A percentile compares a stretch with the other conserved stretches of the same genome.
Evolutionary conservation across 2,797 vertebrate species (phyloP).

Genomic region (Sphaeramia orbicularis): DNA sequence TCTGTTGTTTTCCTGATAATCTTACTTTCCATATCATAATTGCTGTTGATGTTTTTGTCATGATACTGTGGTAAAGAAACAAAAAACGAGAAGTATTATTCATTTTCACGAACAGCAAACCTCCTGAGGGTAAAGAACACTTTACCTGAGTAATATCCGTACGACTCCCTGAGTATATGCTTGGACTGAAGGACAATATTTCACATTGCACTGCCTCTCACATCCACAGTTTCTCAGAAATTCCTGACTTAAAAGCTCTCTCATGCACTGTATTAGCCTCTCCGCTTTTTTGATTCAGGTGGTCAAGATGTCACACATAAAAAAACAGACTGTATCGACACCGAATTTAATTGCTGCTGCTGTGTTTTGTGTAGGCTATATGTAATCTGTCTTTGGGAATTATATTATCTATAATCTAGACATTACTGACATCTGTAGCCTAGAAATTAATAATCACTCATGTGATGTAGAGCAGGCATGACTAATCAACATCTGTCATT

Average conservation of each 20-base stretch:
- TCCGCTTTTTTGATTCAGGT: slow-evolving; percentile 56
- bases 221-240: slow-evolving; percentile 57
- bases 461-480: slow-evolving; percentile 84
- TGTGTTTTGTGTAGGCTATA: slow-evolving; percentile 80
- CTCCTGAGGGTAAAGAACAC: slow-evolving; percentile 56
- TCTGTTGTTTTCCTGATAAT: slow-evolving; percentile 64
- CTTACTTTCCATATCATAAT: slow-evolving; percentile 70
- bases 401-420: slow-evolving; percentile 83
- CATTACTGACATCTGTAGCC: slow-evolving; percentile 78
- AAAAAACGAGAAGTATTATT: slow-evolving; percentile 76
- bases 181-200: slow-evolving; percentile 64
- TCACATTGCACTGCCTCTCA: slow-evolving; percentile 76
- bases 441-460: slow-evolving; percentile 82
- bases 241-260: slow-evolving; percentile 40
- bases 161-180: slow-evolving; percentile 52
- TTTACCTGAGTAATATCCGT: slow-evolving; percentile 56
- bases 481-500: slow-evolving; percentile 81
- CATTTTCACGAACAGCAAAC: slow-evolving; percentile 49
- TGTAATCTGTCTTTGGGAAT: slow-evolving; percentile 79
- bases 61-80: slow-evolving; percentile 79
- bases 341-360: slow-evolving; percentile 74
- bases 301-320: slow-evolving; percentile 69
- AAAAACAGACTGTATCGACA: slow-evolving; percentile 67
- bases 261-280: slow-evolving; percentile 60
- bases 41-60: slow-evolving; percentile 56